Evolutionary conservation across 1,140 invertebrate species (phyloP).

Genomic region (Apis cerana): DNA sequence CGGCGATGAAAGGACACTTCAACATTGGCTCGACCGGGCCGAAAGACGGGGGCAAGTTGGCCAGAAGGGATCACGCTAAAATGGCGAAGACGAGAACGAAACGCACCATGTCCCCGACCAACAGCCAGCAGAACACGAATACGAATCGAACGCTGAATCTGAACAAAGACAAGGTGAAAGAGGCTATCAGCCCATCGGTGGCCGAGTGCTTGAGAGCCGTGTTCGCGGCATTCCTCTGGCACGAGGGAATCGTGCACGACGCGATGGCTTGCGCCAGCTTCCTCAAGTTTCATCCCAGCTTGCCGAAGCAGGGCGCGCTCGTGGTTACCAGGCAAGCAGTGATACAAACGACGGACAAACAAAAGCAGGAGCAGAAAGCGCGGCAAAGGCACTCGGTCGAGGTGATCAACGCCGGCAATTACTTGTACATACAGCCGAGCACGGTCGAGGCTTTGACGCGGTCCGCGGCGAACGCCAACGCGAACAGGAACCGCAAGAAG

Average conservation of each 20-base stretch:
- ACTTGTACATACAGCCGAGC: slow-evolving; percentile 89
- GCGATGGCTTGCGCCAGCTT: slow-evolving; percentile 98
- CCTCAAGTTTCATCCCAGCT: slow-evolving; percentile 95
- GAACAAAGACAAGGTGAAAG: slow-evolving; percentile 83
- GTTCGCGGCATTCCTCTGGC: slow-evolving; percentile 98
- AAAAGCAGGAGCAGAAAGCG: slow-evolving; percentile 83
- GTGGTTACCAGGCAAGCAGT: slow-evolving; percentile 84
- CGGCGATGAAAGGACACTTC: slow-evolving; percentile 83
- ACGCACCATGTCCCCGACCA: slow-evolving; percentile 84
- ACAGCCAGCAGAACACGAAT: slow-evolving; percentile 76
- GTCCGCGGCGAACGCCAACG: slow-evolving; percentile 88
- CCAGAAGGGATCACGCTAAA: slow-evolving; percentile 83
- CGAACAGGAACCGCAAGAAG: slow-evolving; percentile 84
- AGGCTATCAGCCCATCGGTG: slow-evolving; percentile 94
- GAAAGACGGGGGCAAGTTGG: slow-evolving; percentile 85
- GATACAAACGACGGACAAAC: slow-evolving; percentile 74
- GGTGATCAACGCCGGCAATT: slow-evolving; percentile 89
- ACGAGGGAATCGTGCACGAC: slow-evolving; percentile 98
- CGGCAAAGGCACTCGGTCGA: slow-evolving; percentile 93
- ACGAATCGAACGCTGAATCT: slow-evolving; percentile 72
- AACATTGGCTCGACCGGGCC: slow-evolving; percentile 82
- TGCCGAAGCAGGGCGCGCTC: slow-evolving; percentile 90
- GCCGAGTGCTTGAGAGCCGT: slow-evolving; percentile 96
- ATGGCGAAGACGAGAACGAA: slow-evolving; percentile 81
- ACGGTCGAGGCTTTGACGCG: slow-evolving; percentile 89